phyloP scores from a whole-genome alignment of 2,888 invertebrate species.

The Drosophila fungiperda region DNA sequence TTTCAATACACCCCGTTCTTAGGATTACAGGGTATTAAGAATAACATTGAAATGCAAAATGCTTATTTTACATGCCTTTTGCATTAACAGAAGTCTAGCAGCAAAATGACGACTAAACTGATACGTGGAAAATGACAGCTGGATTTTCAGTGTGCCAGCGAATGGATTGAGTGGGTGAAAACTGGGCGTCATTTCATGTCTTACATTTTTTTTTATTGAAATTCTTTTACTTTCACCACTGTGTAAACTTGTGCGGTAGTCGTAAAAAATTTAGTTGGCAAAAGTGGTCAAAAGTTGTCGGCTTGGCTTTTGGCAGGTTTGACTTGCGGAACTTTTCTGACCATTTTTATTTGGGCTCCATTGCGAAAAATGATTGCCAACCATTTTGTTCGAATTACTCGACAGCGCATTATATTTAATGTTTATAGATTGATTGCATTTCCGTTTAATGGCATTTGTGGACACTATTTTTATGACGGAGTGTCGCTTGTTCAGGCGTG shows the following conservation, averaged over 20 bases:
- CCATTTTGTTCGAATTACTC: conserved; percentile 3
- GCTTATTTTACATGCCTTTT: conserved; percentile 49
- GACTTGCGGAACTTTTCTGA: not conserved
- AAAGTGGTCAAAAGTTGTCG: conserved; percentile 43
- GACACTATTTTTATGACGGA: conserved; percentile 12
- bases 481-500: conserved; percentile 8
- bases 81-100: conserved; percentile 42
- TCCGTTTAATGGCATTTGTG: conserved; percentile 10
- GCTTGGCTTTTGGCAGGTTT: conserved; percentile 7
- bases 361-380: conserved; percentile 21
- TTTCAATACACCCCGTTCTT: not conserved
- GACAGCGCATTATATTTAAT: conserved; percentile 14
- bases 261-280: conserved; percentile 57
- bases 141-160: conserved; percentile 27
- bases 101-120: conserved; percentile 42
- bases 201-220: conserved; percentile 1
- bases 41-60: conserved; percentile 22
- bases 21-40: conserved; percentile 27
- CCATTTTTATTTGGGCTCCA: conserved; percentile 12
- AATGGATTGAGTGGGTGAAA: conserved; percentile 29
- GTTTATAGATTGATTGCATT: conserved; percentile 27
- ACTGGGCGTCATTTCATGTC: not conserved
- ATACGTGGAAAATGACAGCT: conserved; percentile 20
- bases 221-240: conserved; percentile 35
- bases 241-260: conserved; percentile 22